Evolutionary conservation across 2,113 vertebrate species (phyloP).

Genomic region (Circaetus gallicus): DNA sequence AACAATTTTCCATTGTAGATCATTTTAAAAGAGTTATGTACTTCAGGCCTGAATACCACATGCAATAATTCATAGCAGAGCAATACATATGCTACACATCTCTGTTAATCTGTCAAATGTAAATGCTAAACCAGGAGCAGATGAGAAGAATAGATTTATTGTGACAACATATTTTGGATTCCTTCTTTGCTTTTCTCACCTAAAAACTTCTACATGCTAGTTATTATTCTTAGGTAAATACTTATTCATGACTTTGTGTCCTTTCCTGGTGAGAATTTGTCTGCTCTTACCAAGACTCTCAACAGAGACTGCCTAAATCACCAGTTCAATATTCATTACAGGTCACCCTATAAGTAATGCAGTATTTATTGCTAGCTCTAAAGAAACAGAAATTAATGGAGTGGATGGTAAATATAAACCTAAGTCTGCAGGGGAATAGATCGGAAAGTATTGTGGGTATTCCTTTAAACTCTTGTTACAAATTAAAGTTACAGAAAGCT

Average conservation of each 20-base stretch:
- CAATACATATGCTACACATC: conserved; percentile 43
- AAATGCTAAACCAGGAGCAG: conserved; percentile 41
- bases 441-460: not conserved
- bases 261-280: not conserved
- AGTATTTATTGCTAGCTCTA: not conserved
- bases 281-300: not conserved
- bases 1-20: conserved; percentile 16
- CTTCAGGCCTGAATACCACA: not conserved
- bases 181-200: conserved; percentile 12
- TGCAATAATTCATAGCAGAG: conserved; percentile 24
- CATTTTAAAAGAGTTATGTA: conserved; percentile 15
- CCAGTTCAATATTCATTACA: not conserved
- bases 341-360: not conserved
- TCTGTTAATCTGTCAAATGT: conserved; percentile 57
- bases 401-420: not conserved
- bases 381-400: not conserved
- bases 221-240: not conserved
- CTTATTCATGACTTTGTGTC: not conserved
- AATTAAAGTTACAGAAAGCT: not conserved
- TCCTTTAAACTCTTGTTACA: not conserved
- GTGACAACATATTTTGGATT: conserved; percentile 19
- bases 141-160: conserved; percentile 49
- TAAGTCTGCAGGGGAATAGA: not conserved
- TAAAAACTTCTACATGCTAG: not conserved
- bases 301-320: not conserved